These are phyloP conservation scores for Drosophila hydei DNA, from an alignment of 1,140 invertebrate species.

Conservation along the genomic window DNA sequence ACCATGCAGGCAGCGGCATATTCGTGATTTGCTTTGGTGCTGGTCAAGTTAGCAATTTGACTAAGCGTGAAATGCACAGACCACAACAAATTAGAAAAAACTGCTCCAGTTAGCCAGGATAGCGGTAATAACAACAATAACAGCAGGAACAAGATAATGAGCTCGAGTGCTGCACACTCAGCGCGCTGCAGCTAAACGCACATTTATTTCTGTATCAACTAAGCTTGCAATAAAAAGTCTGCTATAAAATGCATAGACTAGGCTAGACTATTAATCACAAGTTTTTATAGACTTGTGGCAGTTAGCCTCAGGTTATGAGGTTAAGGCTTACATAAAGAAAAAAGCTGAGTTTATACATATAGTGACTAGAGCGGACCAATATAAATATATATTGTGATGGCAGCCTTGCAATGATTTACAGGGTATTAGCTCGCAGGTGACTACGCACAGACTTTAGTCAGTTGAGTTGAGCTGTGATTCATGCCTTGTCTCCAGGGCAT, in stretches of 20 bases:
- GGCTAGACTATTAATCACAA: too few relatives aligned
- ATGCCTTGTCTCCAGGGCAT: conserved; percentile 55
- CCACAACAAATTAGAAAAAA: conserved; percentile 46
- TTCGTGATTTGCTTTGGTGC: conserved; percentile 68
- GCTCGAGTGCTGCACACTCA: neutral
- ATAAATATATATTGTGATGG: too few relatives aligned
- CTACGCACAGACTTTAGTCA: neutral
- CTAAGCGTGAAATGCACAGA: conserved; percentile 77
- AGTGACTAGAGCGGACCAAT: too few relatives aligned
- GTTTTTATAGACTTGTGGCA: too few relatives aligned
- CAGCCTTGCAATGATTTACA: neutral
- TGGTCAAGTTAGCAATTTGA: conserved; percentile 81
- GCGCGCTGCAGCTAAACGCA: conserved; percentile 6
- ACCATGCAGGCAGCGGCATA: conserved; percentile 38
- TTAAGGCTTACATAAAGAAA: too few relatives aligned
- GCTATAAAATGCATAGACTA: conserved; percentile 25
- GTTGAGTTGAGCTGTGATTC: conserved; percentile 48
- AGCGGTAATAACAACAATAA: conserved; percentile 28
- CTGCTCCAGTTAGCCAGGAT: conserved; percentile 34
- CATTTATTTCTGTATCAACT: conserved; percentile 40
- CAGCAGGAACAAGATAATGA: neutral
- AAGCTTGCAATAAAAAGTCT: conserved; percentile 56
- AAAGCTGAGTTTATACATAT: too few relatives aligned
- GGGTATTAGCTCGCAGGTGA: conserved; percentile 11
- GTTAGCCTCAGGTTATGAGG: too few relatives aligned